These are phyloP conservation scores for Drosophila simulans DNA, from an alignment of 1,140 invertebrate species.

Conservation along the genomic window DNA sequence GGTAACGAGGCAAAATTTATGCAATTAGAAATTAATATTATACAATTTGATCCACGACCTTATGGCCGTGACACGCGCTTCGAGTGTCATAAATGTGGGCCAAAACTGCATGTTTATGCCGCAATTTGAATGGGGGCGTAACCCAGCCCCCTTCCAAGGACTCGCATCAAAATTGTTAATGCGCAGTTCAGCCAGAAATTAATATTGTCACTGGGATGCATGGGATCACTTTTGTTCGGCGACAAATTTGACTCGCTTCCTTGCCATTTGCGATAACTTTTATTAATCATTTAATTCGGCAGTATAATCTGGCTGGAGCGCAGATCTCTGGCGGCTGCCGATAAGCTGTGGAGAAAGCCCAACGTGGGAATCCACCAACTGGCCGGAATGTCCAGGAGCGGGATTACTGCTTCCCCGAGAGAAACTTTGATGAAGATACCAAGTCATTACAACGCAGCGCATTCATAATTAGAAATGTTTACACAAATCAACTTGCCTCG, in stretches of 20 bases:
- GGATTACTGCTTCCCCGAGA: not conserved
- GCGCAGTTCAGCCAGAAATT: constrained; percentile 48
- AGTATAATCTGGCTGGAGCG: constrained; percentile 21
- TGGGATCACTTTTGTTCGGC: constrained; percentile 25
- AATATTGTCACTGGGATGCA: constrained; percentile 38
- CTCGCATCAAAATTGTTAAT: constrained; percentile 28
- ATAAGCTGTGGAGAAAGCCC: constrained; percentile 53
- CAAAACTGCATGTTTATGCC: constrained; percentile 74
- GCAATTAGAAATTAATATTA: constrained; percentile 84
- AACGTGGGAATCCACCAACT: constrained; percentile 67
- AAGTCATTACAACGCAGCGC: constrained; percentile 70
- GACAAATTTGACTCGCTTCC: constrained; percentile 62
- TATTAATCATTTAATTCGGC: constrained; percentile 77
- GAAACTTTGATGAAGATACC: constrained; percentile 46
- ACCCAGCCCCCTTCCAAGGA: constrained; percentile 20
- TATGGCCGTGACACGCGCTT: constrained; percentile 57
- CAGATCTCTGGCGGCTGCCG: constrained; percentile 21
- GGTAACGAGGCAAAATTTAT: constrained; percentile 74
- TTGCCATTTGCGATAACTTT: constrained; percentile 57
- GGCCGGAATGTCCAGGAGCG: constrained; percentile 26
- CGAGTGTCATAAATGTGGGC: constrained; percentile 61
- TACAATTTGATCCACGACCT: constrained; percentile 71
- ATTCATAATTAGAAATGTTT: constrained; percentile 78
- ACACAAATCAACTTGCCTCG: constrained; percentile 43
- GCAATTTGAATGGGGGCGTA: constrained; percentile 70